Evolutionary conservation across 2,797 vertebrate species (phyloP).

Genomic region (Coregonus sp.): DNA sequence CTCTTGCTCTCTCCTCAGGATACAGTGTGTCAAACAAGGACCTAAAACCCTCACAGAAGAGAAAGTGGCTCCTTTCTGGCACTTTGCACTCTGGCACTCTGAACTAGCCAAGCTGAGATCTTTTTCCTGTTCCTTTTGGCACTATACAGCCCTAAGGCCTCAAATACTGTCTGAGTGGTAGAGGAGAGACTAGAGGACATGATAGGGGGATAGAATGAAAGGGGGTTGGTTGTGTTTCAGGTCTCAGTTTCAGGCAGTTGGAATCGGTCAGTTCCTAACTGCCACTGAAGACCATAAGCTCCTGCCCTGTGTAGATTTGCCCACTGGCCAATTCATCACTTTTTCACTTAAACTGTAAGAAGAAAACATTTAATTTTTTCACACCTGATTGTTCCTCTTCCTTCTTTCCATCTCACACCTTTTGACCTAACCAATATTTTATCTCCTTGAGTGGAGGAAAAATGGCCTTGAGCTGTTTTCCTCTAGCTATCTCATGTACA

Average conservation of each 20-base stretch:
- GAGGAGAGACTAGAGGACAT: neutral
- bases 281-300: neutral
- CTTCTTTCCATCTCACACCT: conserved; percentile 25
- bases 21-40: conserved; percentile 54
- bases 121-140: conserved; percentile 30
- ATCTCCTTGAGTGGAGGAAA: conserved; percentile 54
- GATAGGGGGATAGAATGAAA: neutral
- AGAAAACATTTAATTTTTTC: conserved; percentile 39
- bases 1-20: conserved; percentile 49
- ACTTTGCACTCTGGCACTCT: conserved; percentile 52
- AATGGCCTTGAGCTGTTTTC: conserved; percentile 70
- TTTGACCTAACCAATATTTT: conserved; percentile 53
- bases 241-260: neutral
- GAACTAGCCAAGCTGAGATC: conserved; percentile 30
- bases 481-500: conserved; percentile 32
- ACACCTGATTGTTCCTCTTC: conserved; percentile 37
- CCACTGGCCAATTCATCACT: conserved; percentile 10
- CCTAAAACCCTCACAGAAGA: conserved; percentile 47
- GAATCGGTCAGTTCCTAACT: neutral
- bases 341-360: conserved; percentile 7
- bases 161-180: neutral
- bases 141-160: conserved; percentile 1
- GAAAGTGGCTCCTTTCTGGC: conserved; percentile 60
- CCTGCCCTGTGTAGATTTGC: conserved; percentile 6
- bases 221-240: neutral